phyloP scores from a whole-genome alignment of 2,797 vertebrate species.

The Etheostoma nigrum region DNA sequence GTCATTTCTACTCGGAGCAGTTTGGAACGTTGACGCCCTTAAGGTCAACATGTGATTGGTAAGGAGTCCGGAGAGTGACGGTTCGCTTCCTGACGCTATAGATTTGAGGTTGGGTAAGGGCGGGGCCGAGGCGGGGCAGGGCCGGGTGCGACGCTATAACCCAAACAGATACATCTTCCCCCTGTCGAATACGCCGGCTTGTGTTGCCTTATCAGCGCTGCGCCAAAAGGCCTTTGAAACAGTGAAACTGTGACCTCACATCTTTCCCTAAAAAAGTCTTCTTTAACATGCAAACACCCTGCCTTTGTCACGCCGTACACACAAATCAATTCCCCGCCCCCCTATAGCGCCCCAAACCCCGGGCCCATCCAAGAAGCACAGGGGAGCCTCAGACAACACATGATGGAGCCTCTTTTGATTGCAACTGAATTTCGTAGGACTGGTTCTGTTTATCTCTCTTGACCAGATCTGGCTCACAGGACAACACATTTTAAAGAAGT shows the following conservation, averaged over 20 bases:
- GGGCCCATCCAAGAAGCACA: constrained; percentile 46
- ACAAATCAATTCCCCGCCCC: constrained; percentile 63
- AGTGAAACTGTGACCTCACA: constrained; percentile 46
- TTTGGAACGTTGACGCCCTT: constrained; percentile 69
- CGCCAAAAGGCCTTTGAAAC: constrained; percentile 67
- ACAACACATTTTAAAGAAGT: neutral
- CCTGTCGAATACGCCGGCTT: constrained; percentile 72
- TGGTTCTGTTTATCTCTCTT: constrained; percentile 18
- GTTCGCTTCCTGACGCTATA: constrained; percentile 64
- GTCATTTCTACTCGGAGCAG: constrained; percentile 42
- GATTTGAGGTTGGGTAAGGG: constrained; percentile 33
- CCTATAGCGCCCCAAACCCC: constrained; percentile 37
- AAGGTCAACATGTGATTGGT: constrained; percentile 77
- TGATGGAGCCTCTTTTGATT: constrained; percentile 81
- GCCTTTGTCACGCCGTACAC: constrained; percentile 74
- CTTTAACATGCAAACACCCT: constrained; percentile 80
- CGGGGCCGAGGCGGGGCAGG: constrained; percentile 46
- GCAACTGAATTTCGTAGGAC: constrained; percentile 37
- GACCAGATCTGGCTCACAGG: neutral
- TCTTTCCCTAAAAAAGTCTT: constrained; percentile 64
- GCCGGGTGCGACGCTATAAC: constrained; percentile 70
- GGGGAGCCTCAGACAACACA: constrained; percentile 57
- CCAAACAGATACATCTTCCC: constrained; percentile 86
- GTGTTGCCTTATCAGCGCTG: constrained; percentile 73
- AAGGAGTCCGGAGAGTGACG: constrained; percentile 64